Base-by-base conservation (phyloP, 2,888 invertebrate species). In the Lycocerus yunnanus region DNA sequence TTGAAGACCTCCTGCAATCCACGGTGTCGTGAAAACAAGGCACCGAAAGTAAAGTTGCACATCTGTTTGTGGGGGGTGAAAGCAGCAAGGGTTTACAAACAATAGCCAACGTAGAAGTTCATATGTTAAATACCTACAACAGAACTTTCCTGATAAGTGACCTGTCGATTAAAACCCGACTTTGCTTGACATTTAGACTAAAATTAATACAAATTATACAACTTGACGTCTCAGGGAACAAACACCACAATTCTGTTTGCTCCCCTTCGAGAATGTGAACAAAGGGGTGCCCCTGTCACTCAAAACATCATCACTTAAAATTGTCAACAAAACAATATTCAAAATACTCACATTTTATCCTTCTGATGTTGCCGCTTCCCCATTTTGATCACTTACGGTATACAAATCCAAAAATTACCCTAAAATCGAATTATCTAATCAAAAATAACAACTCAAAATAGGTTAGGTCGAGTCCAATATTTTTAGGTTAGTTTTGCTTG, bases 341-440 rank as follows among this genome's bases (percentile, higher is more conserved):
- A 18, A 65, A 73, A 70, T 43, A 85, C 88, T 88, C 89, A 94
- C 96, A 97, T 94, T 92, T 97, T 97, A 89, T 97, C 97, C 84
- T 97, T 97, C 85, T 97, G 97, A 89, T 97, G 97, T 84, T 97
- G 97, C 81, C 95, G 90, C 89, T 97, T 97, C 80, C 97, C 97
- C 97, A 97, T 97, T 85, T 90, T 94, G 61, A 16, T 63, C n/a
- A 3, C 13, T 18, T 20, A 1, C 11, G 13, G 2, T 63, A 43
- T n/a, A 43, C 43, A 6, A 43, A 43, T 43, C 43, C 2, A 43
- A 43, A 43, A 43, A n/a, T 43, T n/a, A n/a, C 4, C 24, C 3
- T 60, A 59, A 21, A 16, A 58, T 2, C 15, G 11, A 21, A 21
- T 15, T 27, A 14, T 15, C 13, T 15, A 27, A 11, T 10, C 11